These are phyloP conservation scores for Mormyrus proboscirostris DNA, from an alignment of 2,797 vertebrate genomes.

Conservation along the genomic window DNA sequence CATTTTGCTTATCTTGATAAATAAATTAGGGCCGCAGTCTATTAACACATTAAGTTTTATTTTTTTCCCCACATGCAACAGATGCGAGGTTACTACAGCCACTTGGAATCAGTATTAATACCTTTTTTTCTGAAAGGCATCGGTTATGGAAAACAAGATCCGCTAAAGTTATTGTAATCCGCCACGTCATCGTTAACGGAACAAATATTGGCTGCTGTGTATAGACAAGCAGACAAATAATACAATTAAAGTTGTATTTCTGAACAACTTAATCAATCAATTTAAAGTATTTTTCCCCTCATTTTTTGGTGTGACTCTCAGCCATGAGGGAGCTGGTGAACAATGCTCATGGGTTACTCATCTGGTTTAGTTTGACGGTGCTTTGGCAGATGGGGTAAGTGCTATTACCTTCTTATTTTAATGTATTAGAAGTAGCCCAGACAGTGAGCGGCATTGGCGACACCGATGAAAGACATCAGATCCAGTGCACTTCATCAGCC, in stretches of 20 bases:
- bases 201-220: neutral
- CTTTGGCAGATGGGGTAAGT: constrained; percentile 61
- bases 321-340: constrained; percentile 71
- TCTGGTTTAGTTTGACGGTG: constrained; percentile 58
- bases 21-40: neutral
- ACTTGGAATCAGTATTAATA: neutral
- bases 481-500: neutral
- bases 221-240: neutral
- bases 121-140: neutral
- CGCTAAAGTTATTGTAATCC: neutral
- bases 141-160: neutral
- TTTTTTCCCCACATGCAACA: neutral
- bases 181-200: neutral
- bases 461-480: neutral
- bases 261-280: neutral
- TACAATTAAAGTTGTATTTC: neutral
- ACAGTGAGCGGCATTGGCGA: neutral
- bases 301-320: constrained; percentile 49
- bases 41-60: neutral
- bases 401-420: neutral
- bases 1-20: neutral
- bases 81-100: neutral
- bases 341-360: constrained; percentile 55
- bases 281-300: neutral
- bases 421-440: neutral